A percentile compares a stretch with the other conserved stretches of the same genome.
Evolutionary conservation across 2,797 vertebrate species (phyloP).

Genomic region (Catharus ustulatus): DNA sequence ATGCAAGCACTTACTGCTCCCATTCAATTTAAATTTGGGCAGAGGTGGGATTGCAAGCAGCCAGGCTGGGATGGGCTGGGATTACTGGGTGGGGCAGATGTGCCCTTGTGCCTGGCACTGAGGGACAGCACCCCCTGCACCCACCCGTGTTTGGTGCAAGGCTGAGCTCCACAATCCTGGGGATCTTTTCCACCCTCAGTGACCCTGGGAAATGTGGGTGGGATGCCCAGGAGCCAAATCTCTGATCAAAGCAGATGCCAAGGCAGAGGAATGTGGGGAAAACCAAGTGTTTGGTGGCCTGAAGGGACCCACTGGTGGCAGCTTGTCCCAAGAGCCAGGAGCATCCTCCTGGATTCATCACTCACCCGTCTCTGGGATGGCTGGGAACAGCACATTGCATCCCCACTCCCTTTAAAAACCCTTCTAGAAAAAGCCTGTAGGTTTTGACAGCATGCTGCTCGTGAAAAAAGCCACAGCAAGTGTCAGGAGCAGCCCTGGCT

Average conservation of each 20-base stretch:
- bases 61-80: not conserved
- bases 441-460: not conserved
- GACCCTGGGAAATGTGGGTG: not conserved
- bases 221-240: not conserved
- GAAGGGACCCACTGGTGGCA: not conserved
- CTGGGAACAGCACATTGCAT: fast-evolving
- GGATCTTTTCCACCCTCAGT: not conserved
- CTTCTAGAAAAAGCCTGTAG: not conserved
- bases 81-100: not conserved
- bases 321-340: not conserved
- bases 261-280: not conserved
- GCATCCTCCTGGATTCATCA: not conserved
- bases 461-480: not conserved
- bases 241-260: not conserved
- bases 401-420: not conserved
- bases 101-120: fast-evolving
- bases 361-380: not conserved
- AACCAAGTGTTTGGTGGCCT: not conserved
- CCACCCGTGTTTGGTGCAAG: not conserved
- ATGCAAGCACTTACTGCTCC: not conserved
- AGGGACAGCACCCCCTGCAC: not conserved
- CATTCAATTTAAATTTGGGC: not conserved
- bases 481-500: not conserved
- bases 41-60: not conserved
- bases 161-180: not conserved